A percentile compares a stretch with the other conserved stretches of the same genome.
Conservation (phyloP, 2,888 invertebrate genomes). For the Thymelicus lineola region DNA sequence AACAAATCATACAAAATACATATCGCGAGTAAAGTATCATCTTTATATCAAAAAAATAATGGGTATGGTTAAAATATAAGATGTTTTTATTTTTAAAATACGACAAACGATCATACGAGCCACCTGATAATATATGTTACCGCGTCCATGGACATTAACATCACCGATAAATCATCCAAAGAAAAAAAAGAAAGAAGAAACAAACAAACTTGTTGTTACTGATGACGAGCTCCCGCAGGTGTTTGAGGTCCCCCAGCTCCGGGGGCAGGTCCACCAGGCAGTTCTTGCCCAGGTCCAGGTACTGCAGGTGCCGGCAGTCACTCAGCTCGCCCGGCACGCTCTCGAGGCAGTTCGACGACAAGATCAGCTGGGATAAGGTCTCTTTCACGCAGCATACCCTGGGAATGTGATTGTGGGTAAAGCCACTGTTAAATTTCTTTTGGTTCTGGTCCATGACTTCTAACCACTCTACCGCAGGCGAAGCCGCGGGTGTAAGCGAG, state of each 20-base stretch:
- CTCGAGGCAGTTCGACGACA: slow-evolving; percentile 89
- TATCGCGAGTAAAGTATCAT: too few relatives aligned
- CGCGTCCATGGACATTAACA: too few relatives aligned
- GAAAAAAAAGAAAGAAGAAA: background rate
- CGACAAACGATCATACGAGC: too few relatives aligned
- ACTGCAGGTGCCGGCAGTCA: slow-evolving; percentile 86
- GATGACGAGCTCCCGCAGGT: slow-evolving; percentile 91
- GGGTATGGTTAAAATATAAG: too few relatives aligned
- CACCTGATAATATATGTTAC: too few relatives aligned
- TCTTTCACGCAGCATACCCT: slow-evolving; percentile 63
- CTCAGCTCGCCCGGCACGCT: slow-evolving; percentile 87
- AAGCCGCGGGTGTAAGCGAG: too few relatives aligned
- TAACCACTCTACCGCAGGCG: too few relatives aligned
- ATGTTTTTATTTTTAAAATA: too few relatives aligned
- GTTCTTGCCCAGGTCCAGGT: slow-evolving; percentile 91
- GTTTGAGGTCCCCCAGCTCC: slow-evolving; percentile 85
- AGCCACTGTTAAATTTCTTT: background rate
- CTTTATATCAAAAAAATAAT: too few relatives aligned
- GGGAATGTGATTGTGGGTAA: slow-evolving; percentile 10
- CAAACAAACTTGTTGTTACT: slow-evolving; percentile 91
- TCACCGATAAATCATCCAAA: slow-evolving; percentile 7
- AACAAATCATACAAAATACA: too few relatives aligned
- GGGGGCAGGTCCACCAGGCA: slow-evolving; percentile 86
- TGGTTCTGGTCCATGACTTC: too few relatives aligned
- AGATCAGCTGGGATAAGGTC: slow-evolving; percentile 87